phyloP scores from a whole-genome alignment of 2,113 vertebrate genomes.

The Phoenicopterus ruber region DNA sequence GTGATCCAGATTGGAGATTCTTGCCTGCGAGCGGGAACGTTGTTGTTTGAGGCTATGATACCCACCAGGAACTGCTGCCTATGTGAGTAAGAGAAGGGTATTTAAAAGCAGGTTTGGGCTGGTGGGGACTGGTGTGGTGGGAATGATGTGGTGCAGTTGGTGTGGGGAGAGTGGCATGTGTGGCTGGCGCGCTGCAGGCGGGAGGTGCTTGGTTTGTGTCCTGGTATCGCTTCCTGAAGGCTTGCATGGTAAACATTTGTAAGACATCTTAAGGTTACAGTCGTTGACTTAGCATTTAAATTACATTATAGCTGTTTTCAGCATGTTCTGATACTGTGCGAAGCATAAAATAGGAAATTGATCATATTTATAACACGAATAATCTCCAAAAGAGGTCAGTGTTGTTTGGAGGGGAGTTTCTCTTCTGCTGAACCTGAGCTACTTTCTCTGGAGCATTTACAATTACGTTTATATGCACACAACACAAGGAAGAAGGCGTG shows the following conservation, averaged over 20 bases:
- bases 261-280: background rate
- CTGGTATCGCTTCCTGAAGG: background rate
- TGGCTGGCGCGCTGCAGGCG: accelerated
- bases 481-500: background rate
- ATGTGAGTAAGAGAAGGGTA: background rate
- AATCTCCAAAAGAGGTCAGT: background rate
- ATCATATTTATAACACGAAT: background rate
- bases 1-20: background rate
- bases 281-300: background rate
- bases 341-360: background rate
- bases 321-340: background rate
- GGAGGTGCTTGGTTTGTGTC: background rate
- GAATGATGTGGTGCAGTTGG: no score
- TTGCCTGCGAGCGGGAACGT: background rate
- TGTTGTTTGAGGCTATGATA: background rate
- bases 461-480: background rate
- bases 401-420: background rate
- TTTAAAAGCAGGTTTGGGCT: background rate
- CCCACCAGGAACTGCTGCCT: background rate
- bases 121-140: background rate
- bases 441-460: background rate
- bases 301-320: background rate
- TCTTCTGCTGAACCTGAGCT: background rate
- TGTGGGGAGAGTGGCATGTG: background rate
- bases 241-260: background rate